These are phyloP conservation scores for Trypoxylon attenuatum DNA, from an alignment of 2,888 invertebrate genomes.

Conservation along the genomic window DNA sequence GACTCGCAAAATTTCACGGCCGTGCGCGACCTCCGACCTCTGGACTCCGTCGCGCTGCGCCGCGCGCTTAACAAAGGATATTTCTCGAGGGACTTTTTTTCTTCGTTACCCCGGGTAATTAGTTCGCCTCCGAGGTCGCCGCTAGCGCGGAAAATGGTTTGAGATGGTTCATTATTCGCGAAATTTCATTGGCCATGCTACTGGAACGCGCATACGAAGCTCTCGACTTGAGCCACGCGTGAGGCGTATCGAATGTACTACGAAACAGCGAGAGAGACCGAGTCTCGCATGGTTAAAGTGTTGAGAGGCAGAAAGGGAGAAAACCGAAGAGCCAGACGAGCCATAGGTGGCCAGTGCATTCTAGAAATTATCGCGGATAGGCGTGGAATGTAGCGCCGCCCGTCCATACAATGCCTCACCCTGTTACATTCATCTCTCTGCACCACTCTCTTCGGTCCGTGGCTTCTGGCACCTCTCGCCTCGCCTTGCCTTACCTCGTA, in stretches of 20 bases:
- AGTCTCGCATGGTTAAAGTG: neutral
- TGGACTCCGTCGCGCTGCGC: no score
- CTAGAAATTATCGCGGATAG: constrained; percentile 50
- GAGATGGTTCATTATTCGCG: constrained; percentile 11
- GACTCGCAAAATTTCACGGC: no score
- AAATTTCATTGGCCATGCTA: constrained; percentile 23
- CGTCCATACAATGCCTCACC: constrained; percentile 43
- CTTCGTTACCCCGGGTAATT: no score
- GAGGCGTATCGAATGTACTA: no score
- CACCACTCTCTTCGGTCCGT: no score
- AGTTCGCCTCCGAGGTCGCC: neutral
- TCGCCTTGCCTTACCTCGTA: constrained; percentile 36
- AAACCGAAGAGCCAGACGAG: constrained; percentile 2
- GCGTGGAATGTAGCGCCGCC: constrained; percentile 26
- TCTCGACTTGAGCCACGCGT: no score
- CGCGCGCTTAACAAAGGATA: no score
- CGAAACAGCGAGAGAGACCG: no score
- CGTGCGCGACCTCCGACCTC: no score
- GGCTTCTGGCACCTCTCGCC: neutral
- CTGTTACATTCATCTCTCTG: constrained; percentile 47
- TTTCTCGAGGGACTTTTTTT: no score
- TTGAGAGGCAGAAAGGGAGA: constrained; percentile 2
- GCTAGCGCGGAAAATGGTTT: no score
- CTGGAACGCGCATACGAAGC: no score
- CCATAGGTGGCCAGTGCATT: constrained; percentile 10